Percentiles rank a stretch among this genome's conserved stretches.
Evolutionary conservation across 2,797 vertebrate genomes (phyloP).

Genomic region (Arrhamphus sclerolepis): DNA sequence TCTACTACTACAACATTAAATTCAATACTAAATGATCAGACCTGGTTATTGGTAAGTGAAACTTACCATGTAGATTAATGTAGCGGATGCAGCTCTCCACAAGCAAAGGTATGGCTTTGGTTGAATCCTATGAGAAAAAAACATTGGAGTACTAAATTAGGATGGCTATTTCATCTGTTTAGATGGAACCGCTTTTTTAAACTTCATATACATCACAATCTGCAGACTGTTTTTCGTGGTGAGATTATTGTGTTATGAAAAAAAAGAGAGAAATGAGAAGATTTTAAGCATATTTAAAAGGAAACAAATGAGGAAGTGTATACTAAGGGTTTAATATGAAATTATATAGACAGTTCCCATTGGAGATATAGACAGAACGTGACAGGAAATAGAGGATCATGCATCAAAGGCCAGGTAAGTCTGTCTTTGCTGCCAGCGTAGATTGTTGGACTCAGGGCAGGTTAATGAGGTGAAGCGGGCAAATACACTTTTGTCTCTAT

Average conservation of each 20-base stretch:
- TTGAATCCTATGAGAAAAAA: slow-evolving; percentile 85
- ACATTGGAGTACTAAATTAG: neutral
- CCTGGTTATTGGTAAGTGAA: neutral
- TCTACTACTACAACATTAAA: too few relatives aligned
- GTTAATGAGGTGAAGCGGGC: neutral
- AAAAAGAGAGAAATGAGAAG: neutral
- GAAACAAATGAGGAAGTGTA: neutral
- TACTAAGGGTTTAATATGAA: too few relatives aligned
- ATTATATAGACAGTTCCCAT: neutral
- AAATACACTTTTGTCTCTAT: neutral
- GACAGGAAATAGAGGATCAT: too few relatives aligned
- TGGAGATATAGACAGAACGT: too few relatives aligned
- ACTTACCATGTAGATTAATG: slow-evolving; percentile 97
- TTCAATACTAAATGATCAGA: neutral
- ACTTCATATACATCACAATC: too few relatives aligned
- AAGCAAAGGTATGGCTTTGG: slow-evolving; percentile 94
- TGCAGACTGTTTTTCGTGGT: neutral
- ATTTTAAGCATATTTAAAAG: neutral
- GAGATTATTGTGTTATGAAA: neutral
- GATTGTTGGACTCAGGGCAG: neutral
- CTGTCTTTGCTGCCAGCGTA: neutral
- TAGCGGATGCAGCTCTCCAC: slow-evolving; percentile 98
- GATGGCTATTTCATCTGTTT: neutral
- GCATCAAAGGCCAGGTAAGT: too few relatives aligned
- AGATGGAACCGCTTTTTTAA: too few relatives aligned